Conservation (phyloP, 2,797 vertebrate species). For the Thaleichthys pacificus region DNA sequence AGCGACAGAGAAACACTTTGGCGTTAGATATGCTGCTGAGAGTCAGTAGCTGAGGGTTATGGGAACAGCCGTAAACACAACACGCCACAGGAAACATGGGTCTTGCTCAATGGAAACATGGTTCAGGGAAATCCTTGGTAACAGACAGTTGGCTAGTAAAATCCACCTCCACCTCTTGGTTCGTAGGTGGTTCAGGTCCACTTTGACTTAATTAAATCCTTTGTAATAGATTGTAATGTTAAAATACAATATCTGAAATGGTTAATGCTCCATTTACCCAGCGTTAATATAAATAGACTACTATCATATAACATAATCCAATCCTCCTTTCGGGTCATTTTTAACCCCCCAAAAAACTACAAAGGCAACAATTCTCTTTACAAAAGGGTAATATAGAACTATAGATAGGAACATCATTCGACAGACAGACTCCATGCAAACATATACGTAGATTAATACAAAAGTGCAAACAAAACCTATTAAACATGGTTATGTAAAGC, state of each 20-base stretch:
- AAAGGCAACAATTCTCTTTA: background rate
- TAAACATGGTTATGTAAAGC: background rate
- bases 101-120: background rate
- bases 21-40: background rate
- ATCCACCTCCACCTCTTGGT: background rate
- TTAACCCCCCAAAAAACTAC: background rate
- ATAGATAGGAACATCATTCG: background rate
- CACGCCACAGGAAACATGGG: background rate
- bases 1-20: background rate
- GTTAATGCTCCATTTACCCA: too few relatives aligned
- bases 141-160: background rate
- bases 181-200: background rate
- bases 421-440: background rate
- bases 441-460: slow-evolving; percentile 14
- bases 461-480: slow-evolving; percentile 5
- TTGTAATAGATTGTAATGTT: background rate
- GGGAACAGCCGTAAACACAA: background rate
- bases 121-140: background rate
- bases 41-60: background rate
- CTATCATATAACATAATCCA: slow-evolving; percentile 2
- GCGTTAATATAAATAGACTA: background rate
- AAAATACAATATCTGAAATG: background rate
- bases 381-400: background rate
- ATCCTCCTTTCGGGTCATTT: background rate
- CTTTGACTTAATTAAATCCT: too few relatives aligned